These are phyloP conservation scores for Drosophila pseudoobscura DNA, from an alignment of 1,140 invertebrate species.

Conservation along the genomic window DNA sequence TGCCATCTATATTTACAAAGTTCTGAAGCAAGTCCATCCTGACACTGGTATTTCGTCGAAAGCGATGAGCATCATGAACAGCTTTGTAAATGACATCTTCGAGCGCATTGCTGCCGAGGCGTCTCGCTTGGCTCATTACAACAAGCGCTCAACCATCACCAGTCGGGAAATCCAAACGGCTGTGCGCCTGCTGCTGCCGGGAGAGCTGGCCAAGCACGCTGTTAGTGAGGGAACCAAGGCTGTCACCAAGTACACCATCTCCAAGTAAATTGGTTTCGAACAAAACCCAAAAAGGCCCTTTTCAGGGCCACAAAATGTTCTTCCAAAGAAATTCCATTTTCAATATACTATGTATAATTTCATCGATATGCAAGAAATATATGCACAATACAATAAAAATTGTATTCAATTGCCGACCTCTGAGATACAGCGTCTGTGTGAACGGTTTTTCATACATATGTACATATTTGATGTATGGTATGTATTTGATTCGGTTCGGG, in stretches of 20 bases:
- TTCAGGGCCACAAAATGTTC: no score
- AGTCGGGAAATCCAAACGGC: conserved; percentile 85
- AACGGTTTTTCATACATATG: no score
- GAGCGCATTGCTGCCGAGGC: conserved; percentile 88
- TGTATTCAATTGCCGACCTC: no score
- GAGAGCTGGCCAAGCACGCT: conserved; percentile 86
- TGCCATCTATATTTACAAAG: conserved; percentile 87
- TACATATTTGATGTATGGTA: no score
- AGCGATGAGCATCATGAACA: conserved; percentile 87
- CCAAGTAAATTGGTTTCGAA: conserved; percentile 79
- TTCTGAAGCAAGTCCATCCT: conserved; percentile 89
- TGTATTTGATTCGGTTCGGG: no score
- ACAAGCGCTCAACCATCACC: conserved; percentile 87
- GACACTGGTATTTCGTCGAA: conserved; percentile 87
- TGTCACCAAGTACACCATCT: conserved; percentile 85
- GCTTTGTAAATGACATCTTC: conserved; percentile 88
- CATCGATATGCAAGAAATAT: no score
- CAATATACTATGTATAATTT: no score
- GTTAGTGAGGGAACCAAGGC: conserved; percentile 86
- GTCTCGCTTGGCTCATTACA: conserved; percentile 88
- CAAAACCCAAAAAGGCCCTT: neutral
- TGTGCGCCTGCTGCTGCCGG: conserved; percentile 85
- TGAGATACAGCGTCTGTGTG: no score
- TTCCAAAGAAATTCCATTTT: no score
- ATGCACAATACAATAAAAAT: no score